phyloP scores from a whole-genome alignment of 2,113 vertebrate species.

The Acrocephalus kingi region DNA sequence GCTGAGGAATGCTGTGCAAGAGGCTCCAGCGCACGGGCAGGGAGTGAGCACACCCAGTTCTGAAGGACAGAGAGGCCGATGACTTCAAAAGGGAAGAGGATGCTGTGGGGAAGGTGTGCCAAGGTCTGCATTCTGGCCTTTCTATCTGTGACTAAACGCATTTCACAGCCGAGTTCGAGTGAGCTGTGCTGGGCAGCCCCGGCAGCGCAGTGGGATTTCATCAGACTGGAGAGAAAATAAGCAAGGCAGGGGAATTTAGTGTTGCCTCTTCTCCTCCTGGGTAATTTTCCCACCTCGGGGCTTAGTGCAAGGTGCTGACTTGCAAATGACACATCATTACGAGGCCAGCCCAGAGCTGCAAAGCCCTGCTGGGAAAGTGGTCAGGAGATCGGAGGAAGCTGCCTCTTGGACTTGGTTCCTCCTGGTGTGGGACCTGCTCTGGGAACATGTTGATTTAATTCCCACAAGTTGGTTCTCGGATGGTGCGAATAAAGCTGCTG shows the following conservation, averaged over 20 bases:
- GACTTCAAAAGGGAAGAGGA: slow-evolving; percentile 53
- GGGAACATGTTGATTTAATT: slow-evolving; percentile 54
- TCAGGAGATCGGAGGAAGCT: neutral
- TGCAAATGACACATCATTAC: slow-evolving; percentile 62
- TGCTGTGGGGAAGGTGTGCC: slow-evolving; percentile 45
- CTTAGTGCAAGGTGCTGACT: slow-evolving; percentile 63
- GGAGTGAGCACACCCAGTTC: neutral
- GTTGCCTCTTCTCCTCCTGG: slow-evolving; percentile 17
- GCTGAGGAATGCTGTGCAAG: slow-evolving; percentile 27
- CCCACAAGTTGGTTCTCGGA: slow-evolving; percentile 29
- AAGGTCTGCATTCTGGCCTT: neutral
- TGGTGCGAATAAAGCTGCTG: slow-evolving; percentile 55
- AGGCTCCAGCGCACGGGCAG: neutral
- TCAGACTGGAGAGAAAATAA: slow-evolving; percentile 50
- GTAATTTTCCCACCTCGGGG: slow-evolving; percentile 60
- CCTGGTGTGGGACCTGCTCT: slow-evolving; percentile 19
- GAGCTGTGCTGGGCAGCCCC: slow-evolving; percentile 7
- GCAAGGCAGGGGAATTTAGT: slow-evolving; percentile 31
- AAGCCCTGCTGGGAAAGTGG: slow-evolving; percentile 48
- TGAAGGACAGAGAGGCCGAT: neutral
- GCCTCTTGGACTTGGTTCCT: slow-evolving; percentile 21
- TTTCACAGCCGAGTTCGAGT: slow-evolving; percentile 10
- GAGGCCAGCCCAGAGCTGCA: slow-evolving; percentile 44
- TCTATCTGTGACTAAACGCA: slow-evolving; percentile 47
- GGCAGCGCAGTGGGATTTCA: slow-evolving; percentile 33